A percentile compares a stretch with the other conserved stretches of the same genome.
Evolutionary conservation across 2,113 vertebrate genomes (phyloP).

Genomic region (Galeopterus variegatus): DNA sequence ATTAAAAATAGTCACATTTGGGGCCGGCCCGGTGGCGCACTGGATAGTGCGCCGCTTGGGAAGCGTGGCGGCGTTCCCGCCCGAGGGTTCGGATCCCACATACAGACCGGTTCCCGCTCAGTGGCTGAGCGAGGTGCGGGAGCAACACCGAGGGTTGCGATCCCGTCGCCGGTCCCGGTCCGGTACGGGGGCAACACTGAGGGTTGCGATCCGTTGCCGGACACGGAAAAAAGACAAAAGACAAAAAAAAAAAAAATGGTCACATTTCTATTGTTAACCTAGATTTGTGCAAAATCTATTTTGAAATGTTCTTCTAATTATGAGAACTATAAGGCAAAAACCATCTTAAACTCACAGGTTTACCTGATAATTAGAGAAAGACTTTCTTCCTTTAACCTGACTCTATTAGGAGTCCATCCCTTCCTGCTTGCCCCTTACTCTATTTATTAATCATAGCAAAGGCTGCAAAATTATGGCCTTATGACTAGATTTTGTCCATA

Average conservation of each 20-base stretch:
- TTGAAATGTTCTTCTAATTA: conserved; percentile 17
- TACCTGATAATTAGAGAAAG: background rate
- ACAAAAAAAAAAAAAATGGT: too few relatives aligned
- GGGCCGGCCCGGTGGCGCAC: too few relatives aligned
- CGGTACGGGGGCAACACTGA: too few relatives aligned
- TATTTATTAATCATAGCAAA: background rate
- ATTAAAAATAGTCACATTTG: background rate
- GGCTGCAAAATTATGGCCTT: background rate
- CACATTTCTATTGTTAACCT: background rate
- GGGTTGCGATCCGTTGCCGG: too few relatives aligned
- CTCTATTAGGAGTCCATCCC: background rate
- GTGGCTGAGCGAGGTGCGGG: too few relatives aligned
- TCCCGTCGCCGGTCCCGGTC: too few relatives aligned
- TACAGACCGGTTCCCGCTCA: too few relatives aligned
- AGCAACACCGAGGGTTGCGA: too few relatives aligned
- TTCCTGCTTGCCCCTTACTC: background rate
- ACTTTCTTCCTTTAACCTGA: background rate
- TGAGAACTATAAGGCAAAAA: background rate
- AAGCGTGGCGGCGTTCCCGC: too few relatives aligned
- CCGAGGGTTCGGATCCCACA: too few relatives aligned
- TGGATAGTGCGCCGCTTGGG: too few relatives aligned
- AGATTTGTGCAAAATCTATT: background rate
- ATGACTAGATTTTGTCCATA: background rate
- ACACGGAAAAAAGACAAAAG: too few relatives aligned
- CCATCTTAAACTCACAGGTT: conserved; percentile 1